Conservation (phyloP, 2,888 invertebrate genomes). For the Sepioteuthis lessoniana region DNA sequence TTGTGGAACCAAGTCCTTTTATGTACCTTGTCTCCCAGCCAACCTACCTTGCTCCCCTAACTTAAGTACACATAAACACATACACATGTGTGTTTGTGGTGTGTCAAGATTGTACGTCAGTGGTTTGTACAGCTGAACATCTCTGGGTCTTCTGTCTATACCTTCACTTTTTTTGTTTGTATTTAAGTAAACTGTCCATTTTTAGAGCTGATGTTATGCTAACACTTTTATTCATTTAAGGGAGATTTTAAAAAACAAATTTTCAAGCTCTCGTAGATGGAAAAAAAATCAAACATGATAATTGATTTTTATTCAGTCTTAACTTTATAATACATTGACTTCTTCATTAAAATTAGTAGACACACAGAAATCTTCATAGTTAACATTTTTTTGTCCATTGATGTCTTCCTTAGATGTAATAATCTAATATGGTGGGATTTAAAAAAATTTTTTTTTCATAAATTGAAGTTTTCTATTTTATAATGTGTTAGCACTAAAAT, state of each 20-base stretch:
- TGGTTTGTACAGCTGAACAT: conserved; percentile 23
- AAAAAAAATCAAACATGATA: not conserved
- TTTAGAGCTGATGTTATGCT: not conserved
- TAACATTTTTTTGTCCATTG: not conserved
- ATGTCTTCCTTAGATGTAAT: not conserved
- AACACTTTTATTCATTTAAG: not conserved
- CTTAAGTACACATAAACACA: not conserved
- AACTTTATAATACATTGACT: not conserved
- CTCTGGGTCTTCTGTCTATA: not conserved
- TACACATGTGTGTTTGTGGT: not conserved
- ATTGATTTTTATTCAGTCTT: not conserved
- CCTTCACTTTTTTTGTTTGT: not conserved
- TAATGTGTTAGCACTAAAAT: too few relatives aligned
- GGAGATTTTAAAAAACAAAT: not conserved
- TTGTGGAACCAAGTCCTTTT: not conserved
- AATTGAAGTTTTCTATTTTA: too few relatives aligned
- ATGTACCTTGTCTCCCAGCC: conserved; percentile 33
- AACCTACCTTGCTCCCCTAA: not conserved
- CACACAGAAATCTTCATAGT: not conserved
- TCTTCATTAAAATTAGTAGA: not conserved
- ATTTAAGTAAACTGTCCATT: not conserved
- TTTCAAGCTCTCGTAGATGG: not conserved
- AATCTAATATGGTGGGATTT: too few relatives aligned
- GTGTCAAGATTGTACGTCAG: not conserved
- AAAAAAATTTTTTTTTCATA: too few relatives aligned